phyloP scores from a whole-genome alignment of 1,140 invertebrate species.

The Latrodectus geometricus region DNA sequence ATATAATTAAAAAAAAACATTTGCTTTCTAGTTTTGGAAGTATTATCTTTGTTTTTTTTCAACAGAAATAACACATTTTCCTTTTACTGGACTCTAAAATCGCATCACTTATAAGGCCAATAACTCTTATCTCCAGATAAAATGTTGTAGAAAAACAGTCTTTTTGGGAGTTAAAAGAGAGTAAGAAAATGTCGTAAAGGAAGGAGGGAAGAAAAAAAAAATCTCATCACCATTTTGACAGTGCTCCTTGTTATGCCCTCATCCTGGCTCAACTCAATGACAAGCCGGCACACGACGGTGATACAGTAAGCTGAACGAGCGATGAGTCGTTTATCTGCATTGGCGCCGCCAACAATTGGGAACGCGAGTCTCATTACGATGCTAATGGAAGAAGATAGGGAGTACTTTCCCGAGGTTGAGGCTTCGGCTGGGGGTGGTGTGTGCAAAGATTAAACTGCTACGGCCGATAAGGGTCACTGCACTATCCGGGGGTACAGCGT shows the following conservation, averaged over 20 bases:
- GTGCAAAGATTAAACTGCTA: no score
- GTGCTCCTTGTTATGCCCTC: neutral
- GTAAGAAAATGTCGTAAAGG: no score
- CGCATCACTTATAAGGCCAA: neutral
- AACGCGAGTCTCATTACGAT: conserved; percentile 15
- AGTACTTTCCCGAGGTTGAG: neutral
- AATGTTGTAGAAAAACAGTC: neutral
- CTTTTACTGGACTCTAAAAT: neutral
- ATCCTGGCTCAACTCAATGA: conserved; percentile 11
- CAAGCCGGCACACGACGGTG: neutral
- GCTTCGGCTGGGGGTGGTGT: neutral
- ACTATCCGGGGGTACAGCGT: no score
- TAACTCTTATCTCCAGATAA: neutral
- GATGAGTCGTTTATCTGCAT: conserved; percentile 7
- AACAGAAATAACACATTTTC: no score
- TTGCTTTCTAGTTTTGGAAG: no score
- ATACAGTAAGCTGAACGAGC: no score
- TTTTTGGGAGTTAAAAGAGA: neutral
- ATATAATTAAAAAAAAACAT: no score
- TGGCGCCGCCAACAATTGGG: conserved; percentile 23
- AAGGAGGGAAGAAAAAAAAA: neutral
- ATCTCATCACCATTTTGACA: neutral
- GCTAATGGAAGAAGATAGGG: conserved; percentile 8
- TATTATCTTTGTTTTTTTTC: no score
- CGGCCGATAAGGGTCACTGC: no score